Base-by-base conservation (phyloP, 2,888 invertebrate species). In the Scelioninae gen. 1 region DNA sequence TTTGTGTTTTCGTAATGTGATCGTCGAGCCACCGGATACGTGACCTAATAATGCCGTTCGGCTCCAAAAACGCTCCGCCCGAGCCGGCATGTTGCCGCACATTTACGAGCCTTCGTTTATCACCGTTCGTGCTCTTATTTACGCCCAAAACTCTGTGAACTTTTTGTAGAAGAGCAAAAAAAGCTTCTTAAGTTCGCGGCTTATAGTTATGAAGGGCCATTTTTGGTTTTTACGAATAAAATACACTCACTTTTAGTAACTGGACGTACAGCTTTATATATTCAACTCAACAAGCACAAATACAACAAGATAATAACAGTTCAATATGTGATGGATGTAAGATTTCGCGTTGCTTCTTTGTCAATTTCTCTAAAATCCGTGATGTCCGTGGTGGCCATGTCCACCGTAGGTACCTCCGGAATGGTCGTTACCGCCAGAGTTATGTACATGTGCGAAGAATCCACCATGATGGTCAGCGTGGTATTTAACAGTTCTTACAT, bases 371-470 rank as follows among this genome's bases (percentile, higher is more conserved):
- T 23, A 23, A 4, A 23, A 23, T 2, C 23, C 4, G 23, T 40
- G 56, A 1, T 13, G 13, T 56, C 40, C 47, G 62, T 68, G 85
- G 7, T 87, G 86, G 0, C 63, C 72, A 43, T 74, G 63, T 45
- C 88, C 89, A 13, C 90, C 91, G 43, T 91, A 90, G 66, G 89
- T 89, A 45, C 89, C 90, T 15, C 90, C 90, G 15, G 90, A 89
- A 65, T 91, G 91, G 76, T 91, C 89, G 69, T 90, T 91, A 11
- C 91, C 91, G 45, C 89, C 88, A 29, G 89, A 88, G 63, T 92
- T 91, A 76, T 90, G 91, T 1, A 92, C 91, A 47, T 89, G 88
- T 4, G 92, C 92, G 84, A 91, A 90, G 85, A 92, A 92, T 85
- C 92, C 92, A 10, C 89, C 90, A 43, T 90, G 90, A 38, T 89